Evolutionary conservation across 2,888 invertebrate genomes (phyloP), one percentile per base, ranked within the genome.

Genomic region (Acrobasis suavella): DNA sequence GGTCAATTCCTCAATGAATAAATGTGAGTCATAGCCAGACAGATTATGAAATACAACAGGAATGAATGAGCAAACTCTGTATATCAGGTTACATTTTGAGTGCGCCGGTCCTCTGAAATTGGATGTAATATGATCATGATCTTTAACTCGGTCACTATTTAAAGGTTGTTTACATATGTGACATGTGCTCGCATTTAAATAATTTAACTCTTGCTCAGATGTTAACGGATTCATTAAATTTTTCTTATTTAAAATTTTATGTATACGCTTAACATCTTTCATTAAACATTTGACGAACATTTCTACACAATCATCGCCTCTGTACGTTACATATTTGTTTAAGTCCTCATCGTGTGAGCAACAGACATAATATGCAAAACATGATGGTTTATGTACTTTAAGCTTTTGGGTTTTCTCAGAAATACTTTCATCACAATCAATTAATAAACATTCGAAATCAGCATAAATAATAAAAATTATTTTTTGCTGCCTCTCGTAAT

Each of bases 21-120:
- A 50, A 58, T 73, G 73, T 9, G 54, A 63, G 52, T 73, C 68
- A 66, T 73, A 73, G 8, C 66, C 65, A n/a, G 65, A 32, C 50
- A 73, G 49, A 60, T 71, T 72, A 65, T 72, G 71, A 62, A 73
- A 72, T 9, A 72, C 56, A 7, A 74, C 65, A 1, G 73, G 72
- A 14, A 75, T 63, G 17, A 72, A 73, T 58, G 65, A 37, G 51
- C 65, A 62, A 14, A 67, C 64, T 63, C 38, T 66, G 54, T 60
- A 66, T 10, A 49, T 55, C 46, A 74, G 58, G 55, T 71, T 72
- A 59, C 69, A 71, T 15, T 67, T 37, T 6, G 49, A 37, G 42
- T 70, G 71, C 5, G 67, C 66, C 1, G 69, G 65, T 0, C 70
- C 72, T 39, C 69, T 52, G 46, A 64, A 69, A 9, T 65, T 15